A percentile compares a stretch with the other conserved stretches of the same genome.
Conservation (phyloP, 2,113 vertebrate species). For the Onychostoma macrolepis region DNA sequence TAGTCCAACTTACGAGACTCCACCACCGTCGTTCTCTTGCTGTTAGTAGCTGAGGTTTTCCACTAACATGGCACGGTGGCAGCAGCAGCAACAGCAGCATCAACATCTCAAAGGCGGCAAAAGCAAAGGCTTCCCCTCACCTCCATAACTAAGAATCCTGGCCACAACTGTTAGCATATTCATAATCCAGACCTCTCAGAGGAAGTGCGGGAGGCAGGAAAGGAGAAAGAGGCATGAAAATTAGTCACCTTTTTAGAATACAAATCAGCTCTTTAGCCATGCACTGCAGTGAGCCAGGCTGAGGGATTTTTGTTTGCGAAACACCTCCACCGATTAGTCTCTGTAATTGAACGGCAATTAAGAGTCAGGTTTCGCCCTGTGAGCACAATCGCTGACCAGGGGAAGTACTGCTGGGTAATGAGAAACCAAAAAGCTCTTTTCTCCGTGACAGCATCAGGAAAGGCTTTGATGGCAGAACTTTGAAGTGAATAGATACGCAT, state of each 20-base stretch:
- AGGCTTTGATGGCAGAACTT: constrained; percentile 45
- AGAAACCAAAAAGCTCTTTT: constrained; percentile 63
- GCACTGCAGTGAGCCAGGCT: constrained; percentile 25
- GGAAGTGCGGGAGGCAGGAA: not conserved
- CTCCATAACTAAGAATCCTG: constrained; percentile 15
- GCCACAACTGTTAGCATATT: constrained; percentile 52
- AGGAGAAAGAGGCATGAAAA: not conserved
- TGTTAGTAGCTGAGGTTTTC: constrained; percentile 8
- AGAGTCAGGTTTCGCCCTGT: constrained; percentile 72
- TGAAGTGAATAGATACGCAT: constrained; percentile 44
- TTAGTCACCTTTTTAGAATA: constrained; percentile 55
- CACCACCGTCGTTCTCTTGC: not conserved
- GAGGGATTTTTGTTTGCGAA: constrained; percentile 41
- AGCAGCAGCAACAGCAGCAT: constrained; percentile 19
- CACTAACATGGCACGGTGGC: not conserved
- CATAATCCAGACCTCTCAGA: constrained; percentile 36
- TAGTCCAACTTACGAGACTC: constrained; percentile 5
- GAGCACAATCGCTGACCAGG: constrained; percentile 68
- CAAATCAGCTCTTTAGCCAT: constrained; percentile 51
- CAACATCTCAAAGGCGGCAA: not conserved
- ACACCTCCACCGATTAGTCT: constrained; percentile 65
- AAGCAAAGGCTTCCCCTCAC: constrained; percentile 17
- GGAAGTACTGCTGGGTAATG: constrained; percentile 64
- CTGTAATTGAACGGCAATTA: constrained; percentile 79
- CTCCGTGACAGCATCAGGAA: constrained; percentile 35